phyloP scores from a whole-genome alignment of 2,888 invertebrate genomes.

The Stratiomys singularior region DNA sequence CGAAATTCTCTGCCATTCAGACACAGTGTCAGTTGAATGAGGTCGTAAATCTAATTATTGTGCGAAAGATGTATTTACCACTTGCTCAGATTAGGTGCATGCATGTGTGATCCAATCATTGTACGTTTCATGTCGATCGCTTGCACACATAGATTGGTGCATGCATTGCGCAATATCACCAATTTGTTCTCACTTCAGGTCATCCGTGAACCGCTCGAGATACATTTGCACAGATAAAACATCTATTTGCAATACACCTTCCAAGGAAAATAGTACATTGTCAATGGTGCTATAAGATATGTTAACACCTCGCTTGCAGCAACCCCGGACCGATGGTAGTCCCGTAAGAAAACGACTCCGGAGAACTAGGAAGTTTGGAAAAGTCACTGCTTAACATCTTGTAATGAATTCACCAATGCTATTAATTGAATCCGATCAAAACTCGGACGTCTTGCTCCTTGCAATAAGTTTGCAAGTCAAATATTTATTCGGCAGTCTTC shows the following conservation, averaged over 20 bases:
- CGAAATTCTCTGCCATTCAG: constrained; percentile 4
- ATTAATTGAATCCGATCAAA: no score
- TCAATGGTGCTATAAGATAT: background rate
- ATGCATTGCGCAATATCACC: constrained; percentile 24
- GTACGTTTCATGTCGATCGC: background rate
- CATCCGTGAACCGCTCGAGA: background rate
- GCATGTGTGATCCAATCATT: background rate
- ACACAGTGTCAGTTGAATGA: constrained; percentile 49
- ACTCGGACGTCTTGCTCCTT: no score
- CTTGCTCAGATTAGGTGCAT: background rate
- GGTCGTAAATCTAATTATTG: constrained; percentile 49
- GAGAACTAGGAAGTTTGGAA: no score
- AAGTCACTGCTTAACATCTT: no score
- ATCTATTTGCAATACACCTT: background rate
- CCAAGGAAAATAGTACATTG: constrained; percentile 8
- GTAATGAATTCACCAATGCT: no score
- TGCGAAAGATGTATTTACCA: constrained; percentile 30
- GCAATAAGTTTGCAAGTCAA: no score
- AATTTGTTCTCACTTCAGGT: constrained; percentile 42
- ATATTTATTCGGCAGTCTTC: no score
- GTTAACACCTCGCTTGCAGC: background rate
- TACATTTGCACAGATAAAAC: background rate
- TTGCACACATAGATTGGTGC: background rate
- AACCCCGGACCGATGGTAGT: no score
- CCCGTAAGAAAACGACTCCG: no score